Base-by-base conservation (phyloP, 1,140 invertebrate species). In the Luehdorfia chinensis region DNA sequence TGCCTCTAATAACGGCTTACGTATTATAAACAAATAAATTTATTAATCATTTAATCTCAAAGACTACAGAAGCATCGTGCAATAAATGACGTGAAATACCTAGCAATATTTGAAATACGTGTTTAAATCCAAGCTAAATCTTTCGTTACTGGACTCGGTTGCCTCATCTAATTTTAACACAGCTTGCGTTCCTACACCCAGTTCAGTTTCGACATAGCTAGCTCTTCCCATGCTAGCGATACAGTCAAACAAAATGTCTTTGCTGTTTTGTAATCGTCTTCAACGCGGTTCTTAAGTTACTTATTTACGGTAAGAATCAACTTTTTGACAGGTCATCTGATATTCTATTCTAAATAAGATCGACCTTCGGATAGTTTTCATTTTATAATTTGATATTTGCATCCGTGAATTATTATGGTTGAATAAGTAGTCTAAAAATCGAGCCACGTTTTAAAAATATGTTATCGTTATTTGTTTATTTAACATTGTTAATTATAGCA, bases 91-190 rank as follows among this genome's bases (percentile, higher is more conserved):
- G n/a, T 33, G 39, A 27, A 15, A 43, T 27, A 43, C 19, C 36
- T 11, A 25, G 36, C 13, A 36, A 23, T 13, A 23, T 41, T 41
- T 27, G 37, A 41, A 41, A 41, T 41, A 41, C 14, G 8, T 23
- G 18, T 16, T 28, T 18, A 21, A 37, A 33, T 25, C 30, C 21
- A 11, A 23, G 12, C 16, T 15, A 21, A 23, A 47, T 55, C 13
- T 41, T 55, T 50, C 41, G 34, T 32, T 16, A 34, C 34, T 55
- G 39, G 47, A 46, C 39, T 14, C 21, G 31, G 49, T 72, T 68
- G 65, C 62, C 47, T 62, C 59, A 68, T 68, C 45, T 55, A 50
- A 58, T 58, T 54, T 36, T 49, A 55, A 57, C 34, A 45, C 49
- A 50, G 47, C 28, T 45, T 49, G 47, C 47, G 32, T 28, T 23